Conservation (phyloP, 1,140 invertebrate species). For the Neoseiulus cucumeris region DNA sequence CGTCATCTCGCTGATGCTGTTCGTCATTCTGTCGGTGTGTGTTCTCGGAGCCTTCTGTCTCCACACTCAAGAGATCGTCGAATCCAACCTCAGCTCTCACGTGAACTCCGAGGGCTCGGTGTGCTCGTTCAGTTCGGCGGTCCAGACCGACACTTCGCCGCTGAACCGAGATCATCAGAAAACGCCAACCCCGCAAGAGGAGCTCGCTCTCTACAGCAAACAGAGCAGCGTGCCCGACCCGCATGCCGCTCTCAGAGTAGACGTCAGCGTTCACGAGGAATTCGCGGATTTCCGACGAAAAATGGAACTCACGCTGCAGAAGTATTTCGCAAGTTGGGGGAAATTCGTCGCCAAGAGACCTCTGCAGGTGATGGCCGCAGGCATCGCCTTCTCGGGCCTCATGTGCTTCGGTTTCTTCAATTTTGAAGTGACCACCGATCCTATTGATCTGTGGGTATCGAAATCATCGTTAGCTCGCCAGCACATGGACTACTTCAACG, state of each 20-base stretch:
- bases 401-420: slow-evolving; percentile 27
- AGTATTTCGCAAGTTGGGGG: slow-evolving; percentile 59
- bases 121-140: neutral
- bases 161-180: neutral
- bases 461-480: slow-evolving; percentile 56
- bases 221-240: neutral
- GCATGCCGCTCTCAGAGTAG: neutral
- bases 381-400: slow-evolving; percentile 40
- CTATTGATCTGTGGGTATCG: slow-evolving; percentile 89
- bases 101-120: slow-evolving; percentile 6
- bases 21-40: neutral
- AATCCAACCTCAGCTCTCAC: neutral
- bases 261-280: neutral
- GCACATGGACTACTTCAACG: slow-evolving; percentile 77
- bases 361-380: slow-evolving; percentile 45
- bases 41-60: slow-evolving; percentile 6
- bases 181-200: neutral
- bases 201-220: neutral
- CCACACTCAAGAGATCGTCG: neutral
- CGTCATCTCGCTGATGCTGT: slow-evolving; percentile 2
- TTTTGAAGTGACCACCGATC: slow-evolving; percentile 68
- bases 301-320: slow-evolving; percentile 50
- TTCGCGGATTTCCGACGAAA: neutral
- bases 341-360: slow-evolving; percentile 55
- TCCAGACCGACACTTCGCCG: slow-evolving; percentile 1